Percentiles rank a stretch among this genome's conserved stretches.
Conservation (phyloP, 2,797 vertebrate species). For the Clarias laeviceps region DNA sequence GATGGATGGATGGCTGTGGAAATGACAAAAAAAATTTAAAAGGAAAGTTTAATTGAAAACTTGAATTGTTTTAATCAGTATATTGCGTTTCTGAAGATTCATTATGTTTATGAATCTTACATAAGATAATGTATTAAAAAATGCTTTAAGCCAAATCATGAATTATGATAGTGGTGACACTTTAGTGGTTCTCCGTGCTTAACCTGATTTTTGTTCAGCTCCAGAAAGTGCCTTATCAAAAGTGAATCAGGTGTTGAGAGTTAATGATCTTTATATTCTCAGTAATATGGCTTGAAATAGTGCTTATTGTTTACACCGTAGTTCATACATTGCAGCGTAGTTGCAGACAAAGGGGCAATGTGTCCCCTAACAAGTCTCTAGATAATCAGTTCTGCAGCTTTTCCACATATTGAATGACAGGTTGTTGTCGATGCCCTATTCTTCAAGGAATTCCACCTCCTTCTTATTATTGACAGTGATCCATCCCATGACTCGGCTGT, state of each 20-base stretch:
- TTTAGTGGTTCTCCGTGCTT: neutral
- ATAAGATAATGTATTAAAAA: neutral
- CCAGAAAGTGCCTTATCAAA: neutral
- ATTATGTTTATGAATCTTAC: too few relatives aligned
- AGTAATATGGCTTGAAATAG: neutral
- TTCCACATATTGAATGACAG: constrained; percentile 6
- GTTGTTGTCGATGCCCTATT: neutral
- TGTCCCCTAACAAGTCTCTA: neutral
- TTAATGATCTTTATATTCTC: neutral
- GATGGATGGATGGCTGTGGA: too few relatives aligned
- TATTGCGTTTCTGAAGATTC: too few relatives aligned
- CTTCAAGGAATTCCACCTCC: constrained; percentile 13
- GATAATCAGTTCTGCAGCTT: constrained; percentile 1
- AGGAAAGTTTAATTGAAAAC: too few relatives aligned
- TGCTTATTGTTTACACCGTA: neutral
- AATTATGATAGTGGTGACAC: neutral
- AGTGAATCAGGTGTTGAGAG: neutral
- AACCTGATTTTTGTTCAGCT: neutral
- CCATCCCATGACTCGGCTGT: constrained; percentile 5
- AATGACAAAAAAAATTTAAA: too few relatives aligned
- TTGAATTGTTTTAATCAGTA: too few relatives aligned
- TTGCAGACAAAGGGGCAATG: neutral
- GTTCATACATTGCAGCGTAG: neutral
- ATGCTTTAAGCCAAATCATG: neutral
- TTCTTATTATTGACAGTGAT: constrained; percentile 30